A percentile compares a stretch with the other conserved stretches of the same genome.
These are phyloP conservation scores for Parelbella ahira DNA, from an alignment of 2,888 invertebrate genomes.

Conservation along the genomic window DNA sequence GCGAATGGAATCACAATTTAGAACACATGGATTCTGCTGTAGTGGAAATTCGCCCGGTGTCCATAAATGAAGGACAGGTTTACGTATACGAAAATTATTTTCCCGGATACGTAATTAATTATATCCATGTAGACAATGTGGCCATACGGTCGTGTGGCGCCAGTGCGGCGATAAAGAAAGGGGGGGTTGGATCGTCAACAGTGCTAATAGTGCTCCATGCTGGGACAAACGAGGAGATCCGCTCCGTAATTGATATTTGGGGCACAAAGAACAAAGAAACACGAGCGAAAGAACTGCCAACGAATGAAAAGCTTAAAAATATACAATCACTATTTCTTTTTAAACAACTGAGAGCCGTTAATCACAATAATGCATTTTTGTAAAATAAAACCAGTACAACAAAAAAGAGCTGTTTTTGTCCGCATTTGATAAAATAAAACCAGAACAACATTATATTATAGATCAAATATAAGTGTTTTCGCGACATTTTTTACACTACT, in stretches of 20 bases:
- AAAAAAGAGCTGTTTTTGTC: too few relatives aligned
- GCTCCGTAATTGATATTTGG: conserved; percentile 67
- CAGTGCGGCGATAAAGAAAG: conserved; percentile 47
- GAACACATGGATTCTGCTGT: conserved; percentile 57
- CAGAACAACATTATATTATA: too few relatives aligned
- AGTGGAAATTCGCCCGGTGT: conserved; percentile 55
- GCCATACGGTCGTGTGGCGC: conserved; percentile 62
- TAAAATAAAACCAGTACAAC: too few relatives aligned
- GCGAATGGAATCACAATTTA: conserved; percentile 48
- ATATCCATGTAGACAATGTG: conserved; percentile 62
- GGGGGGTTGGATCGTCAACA: conserved; percentile 49
- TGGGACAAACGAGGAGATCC: conserved; percentile 53
- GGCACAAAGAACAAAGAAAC: conserved; percentile 39
- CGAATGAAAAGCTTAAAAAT: conserved; percentile 33
- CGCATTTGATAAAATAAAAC: too few relatives aligned
- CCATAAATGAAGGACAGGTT: conserved; percentile 54
- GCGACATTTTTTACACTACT: too few relatives aligned
- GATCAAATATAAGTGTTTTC: too few relatives aligned
- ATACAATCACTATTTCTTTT: conserved; percentile 46
- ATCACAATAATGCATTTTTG: conserved; percentile 50
- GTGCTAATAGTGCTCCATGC: conserved; percentile 60
- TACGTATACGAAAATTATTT: conserved; percentile 58
- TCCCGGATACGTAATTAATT: conserved; percentile 53
- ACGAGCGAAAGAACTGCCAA: conserved; percentile 4
- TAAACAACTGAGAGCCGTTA: conserved; percentile 43